These are phyloP conservation scores for Rissa tridactyla DNA, from an alignment of 2,113 vertebrate genomes.

Conservation along the genomic window DNA sequence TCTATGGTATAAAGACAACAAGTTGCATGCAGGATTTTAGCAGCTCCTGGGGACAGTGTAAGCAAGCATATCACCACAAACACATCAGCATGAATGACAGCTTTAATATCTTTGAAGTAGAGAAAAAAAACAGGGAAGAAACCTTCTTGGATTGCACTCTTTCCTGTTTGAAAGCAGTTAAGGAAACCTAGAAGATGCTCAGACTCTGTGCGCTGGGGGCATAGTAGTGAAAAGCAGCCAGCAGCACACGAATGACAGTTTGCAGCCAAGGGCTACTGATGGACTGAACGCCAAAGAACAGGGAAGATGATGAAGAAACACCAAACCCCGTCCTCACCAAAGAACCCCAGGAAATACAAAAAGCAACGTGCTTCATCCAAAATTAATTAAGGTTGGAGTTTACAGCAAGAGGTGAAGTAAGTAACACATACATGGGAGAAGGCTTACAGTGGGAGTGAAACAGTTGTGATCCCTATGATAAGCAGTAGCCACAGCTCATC, in stretches of 20 bases:
- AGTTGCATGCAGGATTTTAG: not conserved
- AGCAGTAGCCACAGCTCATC: not conserved
- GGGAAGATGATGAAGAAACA: not conserved
- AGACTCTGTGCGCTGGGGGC: fast-evolving
- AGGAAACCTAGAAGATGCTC: not conserved
- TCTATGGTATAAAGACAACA: not conserved
- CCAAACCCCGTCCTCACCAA: not conserved
- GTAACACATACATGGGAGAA: not conserved
- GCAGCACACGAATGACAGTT: not conserved
- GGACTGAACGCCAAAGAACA: not conserved
- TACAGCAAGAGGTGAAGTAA: not conserved
- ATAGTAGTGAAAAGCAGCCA: not conserved
- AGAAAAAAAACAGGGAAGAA: not conserved
- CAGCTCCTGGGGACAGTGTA: not conserved
- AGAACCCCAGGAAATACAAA: not conserved
- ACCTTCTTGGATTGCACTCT: not conserved
- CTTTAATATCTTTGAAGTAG: not conserved
- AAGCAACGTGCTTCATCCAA: fast-evolving
- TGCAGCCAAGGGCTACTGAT: not conserved
- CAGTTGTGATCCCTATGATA: not conserved
- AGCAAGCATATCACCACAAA: not conserved
- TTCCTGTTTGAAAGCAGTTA: not conserved
- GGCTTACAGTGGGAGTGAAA: not conserved
- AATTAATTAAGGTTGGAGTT: not conserved
- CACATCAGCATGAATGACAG: not conserved